Base-by-base conservation (phyloP, 2,888 invertebrate species). In the Boloria selene region DNA sequence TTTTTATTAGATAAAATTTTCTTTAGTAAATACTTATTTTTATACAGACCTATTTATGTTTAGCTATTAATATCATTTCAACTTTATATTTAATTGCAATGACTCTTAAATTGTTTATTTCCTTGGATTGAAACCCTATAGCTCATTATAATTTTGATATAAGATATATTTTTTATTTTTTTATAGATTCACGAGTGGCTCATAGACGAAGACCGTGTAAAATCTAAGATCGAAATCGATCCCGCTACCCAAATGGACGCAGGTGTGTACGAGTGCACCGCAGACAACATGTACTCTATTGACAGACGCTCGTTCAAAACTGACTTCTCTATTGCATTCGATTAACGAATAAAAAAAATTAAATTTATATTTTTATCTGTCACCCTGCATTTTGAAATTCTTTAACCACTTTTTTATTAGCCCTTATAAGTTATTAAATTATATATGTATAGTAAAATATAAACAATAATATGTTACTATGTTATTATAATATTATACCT, bases 161-260 rank as follows among this genome's bases (percentile, higher is more conserved):
- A 38, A 38, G 3, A 38, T 7, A 38, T 31, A 31, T 7, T 59
- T 52, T 45, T 10, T 17, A 49, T 26, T 31, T 61, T 58, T 65
- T 70, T 77, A 65, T 73, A 97, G 97, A 96, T 97, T 50, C 97
- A 98, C 86, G 97, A 97, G 86, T 98, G 97, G 97, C 94, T 95
- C 74, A 95, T 96, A 71, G 96, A 95, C 10, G 94, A 95, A 1
- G 97, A 97, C 79, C 95, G 94, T 75, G 96, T 98, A 49, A 98
- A 98, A 86, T 97, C 97, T 31, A 98, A 98, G 92, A 94, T 98
- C 78, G 98, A 98, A 92, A 98, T 98, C 58, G 98, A 98, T 84
- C 98, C 98, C 13, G 98, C 98, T 0, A 97, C 98, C 4, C 98
- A 98, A 91, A 98, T 97, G 97, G 98, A 98, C 83, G 97, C 97